Evolutionary conservation across 53 echinoderm and acorn worm genomes (phyloP).

Genomic region (Hippasteria phrygiana): DNA sequence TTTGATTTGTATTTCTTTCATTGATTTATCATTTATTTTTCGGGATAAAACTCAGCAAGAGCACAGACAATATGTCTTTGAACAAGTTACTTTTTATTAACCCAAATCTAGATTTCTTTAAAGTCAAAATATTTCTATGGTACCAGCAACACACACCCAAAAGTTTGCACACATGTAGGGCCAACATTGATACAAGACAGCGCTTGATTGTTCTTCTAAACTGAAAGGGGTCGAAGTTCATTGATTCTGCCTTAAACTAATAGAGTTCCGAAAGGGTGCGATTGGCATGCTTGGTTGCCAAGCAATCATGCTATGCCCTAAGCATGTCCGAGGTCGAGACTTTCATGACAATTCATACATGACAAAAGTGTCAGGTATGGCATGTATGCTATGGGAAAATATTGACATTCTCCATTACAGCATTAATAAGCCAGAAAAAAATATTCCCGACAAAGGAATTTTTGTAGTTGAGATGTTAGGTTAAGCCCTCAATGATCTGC

Average conservation of each 20-base stretch:
- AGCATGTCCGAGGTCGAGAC: neutral
- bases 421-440: too few species aligned
- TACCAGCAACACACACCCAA: neutral
- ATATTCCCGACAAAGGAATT: too few species aligned
- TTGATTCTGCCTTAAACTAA: neutral
- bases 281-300: neutral
- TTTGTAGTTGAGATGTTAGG: too few species aligned
- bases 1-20: neutral
- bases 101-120: too few species aligned
- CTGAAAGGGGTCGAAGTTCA: neutral
- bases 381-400: neutral
- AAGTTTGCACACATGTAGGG: neutral
- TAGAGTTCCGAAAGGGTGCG: neutral
- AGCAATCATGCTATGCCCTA: neutral
- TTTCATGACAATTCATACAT: neutral
- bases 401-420: too few species aligned
- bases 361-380: neutral
- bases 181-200: neutral
- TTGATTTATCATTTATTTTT: too few species aligned
- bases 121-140: too few species aligned
- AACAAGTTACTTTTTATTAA: too few species aligned
- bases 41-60: too few species aligned
- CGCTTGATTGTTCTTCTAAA: neutral
- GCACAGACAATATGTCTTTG: too few species aligned
- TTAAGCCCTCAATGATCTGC: too few species aligned